A percentile compares a stretch with the other conserved stretches of the same genome.
phyloP scores from a whole-genome alignment of 2,113 vertebrate species.

The Falcunculus frontatus region DNA sequence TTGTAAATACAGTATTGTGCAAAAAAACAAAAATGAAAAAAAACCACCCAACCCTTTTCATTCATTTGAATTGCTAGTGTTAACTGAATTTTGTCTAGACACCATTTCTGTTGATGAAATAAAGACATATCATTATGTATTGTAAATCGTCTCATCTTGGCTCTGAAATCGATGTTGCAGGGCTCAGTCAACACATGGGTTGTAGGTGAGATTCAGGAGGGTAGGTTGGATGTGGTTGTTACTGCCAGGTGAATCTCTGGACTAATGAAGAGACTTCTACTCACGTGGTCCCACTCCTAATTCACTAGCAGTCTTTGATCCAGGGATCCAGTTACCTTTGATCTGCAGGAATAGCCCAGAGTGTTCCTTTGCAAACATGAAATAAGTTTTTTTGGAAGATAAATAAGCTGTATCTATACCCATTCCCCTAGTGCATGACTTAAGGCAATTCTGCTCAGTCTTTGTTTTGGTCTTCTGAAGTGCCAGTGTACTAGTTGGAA shows the following conservation, averaged over 20 bases:
- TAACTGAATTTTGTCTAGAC: slow-evolving; percentile 99
- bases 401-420: background rate
- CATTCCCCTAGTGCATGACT: background rate
- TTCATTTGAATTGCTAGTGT: slow-evolving; percentile 99
- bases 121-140: slow-evolving; percentile 97
- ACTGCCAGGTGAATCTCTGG: background rate
- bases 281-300: background rate
- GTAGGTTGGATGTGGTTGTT: background rate
- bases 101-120: slow-evolving; percentile 99
- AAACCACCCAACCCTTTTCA: slow-evolving; percentile 77
- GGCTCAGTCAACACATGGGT: fast-evolving
- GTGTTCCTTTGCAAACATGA: background rate
- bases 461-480: background rate
- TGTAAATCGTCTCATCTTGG: slow-evolving; percentile 57
- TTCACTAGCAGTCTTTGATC: background rate
- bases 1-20: slow-evolving; percentile 99
- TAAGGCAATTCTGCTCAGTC: background rate
- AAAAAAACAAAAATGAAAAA: slow-evolving; percentile 75
- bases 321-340: background rate
- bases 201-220: background rate
- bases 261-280: background rate
- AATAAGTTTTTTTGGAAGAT: background rate
- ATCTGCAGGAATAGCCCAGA: background rate
- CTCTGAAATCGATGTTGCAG: background rate
- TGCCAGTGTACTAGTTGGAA: background rate